These are phyloP conservation scores for Globodera rostochiensis DNA, from an alignment of 1,140 invertebrate species.

Conservation along the genomic window DNA sequence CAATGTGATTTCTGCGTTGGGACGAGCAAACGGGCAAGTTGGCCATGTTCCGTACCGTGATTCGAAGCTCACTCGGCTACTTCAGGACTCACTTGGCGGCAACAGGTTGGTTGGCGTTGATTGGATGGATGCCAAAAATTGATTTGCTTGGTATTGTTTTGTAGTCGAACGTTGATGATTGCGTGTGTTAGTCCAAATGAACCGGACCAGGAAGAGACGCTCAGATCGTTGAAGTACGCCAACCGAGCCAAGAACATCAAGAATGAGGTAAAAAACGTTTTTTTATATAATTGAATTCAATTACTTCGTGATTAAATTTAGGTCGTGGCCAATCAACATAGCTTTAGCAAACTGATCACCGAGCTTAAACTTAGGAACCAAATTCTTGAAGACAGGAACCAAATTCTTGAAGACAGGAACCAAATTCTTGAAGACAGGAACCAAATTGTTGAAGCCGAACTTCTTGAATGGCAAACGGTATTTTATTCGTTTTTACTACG, in stretches of 20 bases:
- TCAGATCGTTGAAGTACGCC: slow-evolving; percentile 96
- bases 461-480: slow-evolving; percentile 88
- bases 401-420: slow-evolving; percentile 79
- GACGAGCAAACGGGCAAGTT: slow-evolving; percentile 67
- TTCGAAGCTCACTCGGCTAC: slow-evolving; percentile 68
- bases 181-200: slow-evolving; percentile 76
- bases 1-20: slow-evolving; percentile 61
- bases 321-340: slow-evolving; percentile 71
- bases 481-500: slow-evolving; percentile 10
- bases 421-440: slow-evolving; percentile 61
- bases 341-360: slow-evolving; percentile 76
- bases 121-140: background rate
- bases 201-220: slow-evolving; percentile 96
- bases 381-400: slow-evolving; percentile 55
- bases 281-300: slow-evolving; percentile 66
- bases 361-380: slow-evolving; percentile 83
- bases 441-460: slow-evolving; percentile 77
- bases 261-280: slow-evolving; percentile 74
- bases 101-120: slow-evolving; percentile 67
- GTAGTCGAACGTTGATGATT: too few species aligned
- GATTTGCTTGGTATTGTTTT: too few species aligned
- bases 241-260: slow-evolving; percentile 96
- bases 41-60: slow-evolving; percentile 70
- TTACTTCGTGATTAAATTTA: slow-evolving; percentile 73
- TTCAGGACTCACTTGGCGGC: slow-evolving; percentile 75